These are phyloP conservation scores for Drosophila nigrodunni DNA, from an alignment of 1,140 invertebrate genomes.

Conservation along the genomic window DNA sequence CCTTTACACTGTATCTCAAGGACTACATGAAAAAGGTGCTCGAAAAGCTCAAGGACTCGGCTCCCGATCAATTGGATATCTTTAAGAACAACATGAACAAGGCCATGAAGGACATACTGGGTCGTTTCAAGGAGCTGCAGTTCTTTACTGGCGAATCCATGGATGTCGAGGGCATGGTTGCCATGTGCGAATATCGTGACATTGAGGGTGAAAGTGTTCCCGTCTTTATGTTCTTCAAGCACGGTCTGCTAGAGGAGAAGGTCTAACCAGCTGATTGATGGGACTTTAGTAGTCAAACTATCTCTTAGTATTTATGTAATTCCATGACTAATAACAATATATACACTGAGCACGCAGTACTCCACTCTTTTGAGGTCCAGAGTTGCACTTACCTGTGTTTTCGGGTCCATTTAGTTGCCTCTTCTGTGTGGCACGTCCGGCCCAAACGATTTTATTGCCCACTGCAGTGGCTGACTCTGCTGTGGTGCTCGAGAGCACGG, in stretches of 20 bases:
- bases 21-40: constrained; percentile 98
- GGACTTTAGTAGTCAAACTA: too few species aligned
- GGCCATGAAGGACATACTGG: constrained; percentile 96
- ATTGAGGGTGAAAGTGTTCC: constrained; percentile 92
- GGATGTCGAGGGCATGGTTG: constrained; percentile 96
- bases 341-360: too few species aligned
- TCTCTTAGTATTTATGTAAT: too few species aligned
- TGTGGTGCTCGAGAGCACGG: constrained; percentile 63
- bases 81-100: constrained; percentile 97
- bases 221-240: constrained; percentile 97
- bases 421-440: constrained; percentile 72
- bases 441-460: constrained; percentile 77
- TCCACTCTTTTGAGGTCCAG: too few species aligned
- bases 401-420: constrained; percentile 78
- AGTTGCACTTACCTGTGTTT: constrained; percentile 68
- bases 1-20: constrained; percentile 96
- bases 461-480: constrained; percentile 60
- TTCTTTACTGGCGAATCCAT: constrained; percentile 98
- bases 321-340: too few species aligned
- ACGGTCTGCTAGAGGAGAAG: constrained; percentile 97
- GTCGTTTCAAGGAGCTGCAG: constrained; percentile 96
- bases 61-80: constrained; percentile 93
- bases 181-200: constrained; percentile 96
- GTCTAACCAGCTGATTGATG: constrained; percentile 69
- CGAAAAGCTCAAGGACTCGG: constrained; percentile 91